phyloP scores from a whole-genome alignment of 2,888 invertebrate species.

The Meloe dianella region DNA sequence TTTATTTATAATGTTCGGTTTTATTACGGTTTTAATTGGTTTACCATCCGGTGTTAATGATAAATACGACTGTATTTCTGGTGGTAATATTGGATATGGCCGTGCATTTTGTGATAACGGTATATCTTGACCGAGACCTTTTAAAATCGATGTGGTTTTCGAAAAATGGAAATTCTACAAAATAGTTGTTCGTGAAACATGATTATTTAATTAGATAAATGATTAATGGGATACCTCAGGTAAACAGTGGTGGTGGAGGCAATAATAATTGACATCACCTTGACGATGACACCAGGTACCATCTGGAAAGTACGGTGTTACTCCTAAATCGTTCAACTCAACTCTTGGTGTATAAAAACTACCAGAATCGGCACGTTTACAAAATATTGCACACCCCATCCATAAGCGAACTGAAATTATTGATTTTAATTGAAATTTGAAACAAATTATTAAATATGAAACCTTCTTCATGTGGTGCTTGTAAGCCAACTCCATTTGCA shows the following conservation, averaged over 20 bases:
- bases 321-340: conserved; percentile 75
- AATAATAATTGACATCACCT: conserved; percentile 70
- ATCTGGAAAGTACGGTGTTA: conserved; percentile 79
- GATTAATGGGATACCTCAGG: conserved; percentile 64
- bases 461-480: conserved; percentile 75
- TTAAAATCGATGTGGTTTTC: conserved; percentile 60
- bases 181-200: conserved; percentile 12
- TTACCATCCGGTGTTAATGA: conserved; percentile 67
- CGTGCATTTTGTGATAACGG: conserved; percentile 71
- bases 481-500: conserved; percentile 70
- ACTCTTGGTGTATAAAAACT: conserved; percentile 78
- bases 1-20: conserved; percentile 61
- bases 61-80: conserved; percentile 66
- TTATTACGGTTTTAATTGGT: conserved; percentile 67
- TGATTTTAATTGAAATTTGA: background rate
- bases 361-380: conserved; percentile 68
- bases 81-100: conserved; percentile 59
- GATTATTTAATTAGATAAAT: conserved; percentile 2
- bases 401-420: conserved; percentile 67
- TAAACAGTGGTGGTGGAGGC: conserved; percentile 76
- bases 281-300: conserved; percentile 81
- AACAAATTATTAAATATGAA: background rate
- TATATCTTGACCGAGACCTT: conserved; percentile 64
- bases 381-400: conserved; percentile 83
- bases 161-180: conserved; percentile 67